Evolutionary conservation across 2,888 invertebrate genomes (phyloP).

Genomic region (Ornithoptera priamus): DNA sequence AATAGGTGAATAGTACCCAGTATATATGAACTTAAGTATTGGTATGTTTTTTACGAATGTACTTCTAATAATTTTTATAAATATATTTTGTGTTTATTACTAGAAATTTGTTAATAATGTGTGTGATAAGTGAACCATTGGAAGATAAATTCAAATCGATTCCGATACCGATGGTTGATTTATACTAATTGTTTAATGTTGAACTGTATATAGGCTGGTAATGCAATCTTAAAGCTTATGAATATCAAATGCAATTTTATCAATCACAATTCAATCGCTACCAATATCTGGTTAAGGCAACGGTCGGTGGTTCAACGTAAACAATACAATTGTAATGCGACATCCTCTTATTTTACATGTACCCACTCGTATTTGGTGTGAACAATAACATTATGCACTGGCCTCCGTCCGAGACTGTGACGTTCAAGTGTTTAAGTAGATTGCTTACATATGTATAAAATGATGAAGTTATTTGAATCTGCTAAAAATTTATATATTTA

Average conservation of each 20-base stretch:
- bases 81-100: no score
- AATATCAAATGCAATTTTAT: slow-evolving; percentile 11
- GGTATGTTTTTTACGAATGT: no score
- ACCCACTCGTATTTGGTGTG: slow-evolving; percentile 21
- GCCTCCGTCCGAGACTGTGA: background rate
- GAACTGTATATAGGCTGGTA: background rate
- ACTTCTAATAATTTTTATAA: no score
- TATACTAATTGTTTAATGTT: background rate
- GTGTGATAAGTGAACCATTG: no score
- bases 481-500: no score
- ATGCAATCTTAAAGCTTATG: background rate
- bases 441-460: background rate
- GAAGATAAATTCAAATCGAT: background rate
- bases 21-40: no score
- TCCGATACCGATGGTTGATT: background rate
- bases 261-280: slow-evolving; percentile 8
- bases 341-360: slow-evolving; percentile 21
- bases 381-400: slow-evolving; percentile 23
- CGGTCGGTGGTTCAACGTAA: slow-evolving; percentile 9
- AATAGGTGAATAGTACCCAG: no score
- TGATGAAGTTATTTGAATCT: no score
- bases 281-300: slow-evolving; percentile 10
- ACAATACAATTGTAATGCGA: slow-evolving; percentile 25
- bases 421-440: background rate
- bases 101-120: no score